Percentiles rank a stretch among this genome's conserved stretches.
Conservation (phyloP, 2,797 vertebrate genomes). For the Paguma larvata region DNA sequence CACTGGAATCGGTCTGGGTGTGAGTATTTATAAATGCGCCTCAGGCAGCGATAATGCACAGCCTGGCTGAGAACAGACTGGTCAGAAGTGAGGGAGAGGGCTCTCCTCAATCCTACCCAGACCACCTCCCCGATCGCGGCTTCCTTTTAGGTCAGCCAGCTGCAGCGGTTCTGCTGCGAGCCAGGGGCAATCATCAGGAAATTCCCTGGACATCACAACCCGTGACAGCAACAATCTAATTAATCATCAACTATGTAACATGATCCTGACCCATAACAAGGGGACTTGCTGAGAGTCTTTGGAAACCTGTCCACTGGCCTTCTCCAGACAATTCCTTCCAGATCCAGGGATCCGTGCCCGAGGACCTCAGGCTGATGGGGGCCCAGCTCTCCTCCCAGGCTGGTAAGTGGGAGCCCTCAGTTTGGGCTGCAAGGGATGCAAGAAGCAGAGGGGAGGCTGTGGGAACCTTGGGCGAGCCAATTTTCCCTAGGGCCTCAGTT, state of each 20-base stretch:
- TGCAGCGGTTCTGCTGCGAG: background rate
- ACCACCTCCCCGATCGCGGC: background rate
- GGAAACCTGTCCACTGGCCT: constrained; percentile 27
- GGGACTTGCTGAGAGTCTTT: constrained; percentile 25
- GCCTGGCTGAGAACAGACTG: background rate
- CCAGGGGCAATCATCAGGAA: constrained; percentile 74
- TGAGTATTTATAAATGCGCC: background rate
- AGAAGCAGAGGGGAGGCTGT: background rate
- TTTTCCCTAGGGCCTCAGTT: background rate
- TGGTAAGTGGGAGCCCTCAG: constrained; percentile 63
- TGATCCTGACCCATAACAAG: constrained; percentile 58
- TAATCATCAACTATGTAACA: constrained; percentile 82
- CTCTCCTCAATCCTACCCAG: background rate
- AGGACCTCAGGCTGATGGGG: constrained; percentile 70
- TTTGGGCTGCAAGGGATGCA: background rate
- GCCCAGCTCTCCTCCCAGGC: constrained; percentile 41
- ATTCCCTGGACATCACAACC: constrained; percentile 73
- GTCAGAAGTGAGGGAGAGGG: background rate
- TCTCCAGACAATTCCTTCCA: background rate
- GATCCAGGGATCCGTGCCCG: background rate
- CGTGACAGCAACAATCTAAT: constrained; percentile 62
- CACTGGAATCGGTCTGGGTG: background rate
- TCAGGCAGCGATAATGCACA: background rate
- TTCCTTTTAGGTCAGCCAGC: background rate
- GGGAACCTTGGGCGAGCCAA: background rate